phyloP scores from a whole-genome alignment of 2,113 vertebrate species.

The Campylorhamphus procurvoides region DNA sequence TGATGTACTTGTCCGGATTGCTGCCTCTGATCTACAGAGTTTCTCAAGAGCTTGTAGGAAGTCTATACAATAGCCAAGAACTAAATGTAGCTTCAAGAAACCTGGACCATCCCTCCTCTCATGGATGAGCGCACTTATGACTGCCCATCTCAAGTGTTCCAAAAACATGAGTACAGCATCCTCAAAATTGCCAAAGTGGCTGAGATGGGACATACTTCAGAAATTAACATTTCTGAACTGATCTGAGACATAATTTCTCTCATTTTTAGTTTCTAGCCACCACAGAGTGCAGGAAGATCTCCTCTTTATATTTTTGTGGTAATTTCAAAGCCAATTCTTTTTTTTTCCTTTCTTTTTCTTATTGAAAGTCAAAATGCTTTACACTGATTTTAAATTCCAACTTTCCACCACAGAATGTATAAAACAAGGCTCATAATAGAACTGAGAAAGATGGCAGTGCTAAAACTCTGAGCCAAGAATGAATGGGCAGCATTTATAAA shows the following conservation, averaged over 20 bases:
- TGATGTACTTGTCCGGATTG: background rate
- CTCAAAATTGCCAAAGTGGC: background rate
- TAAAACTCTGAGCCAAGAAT: too few species aligned
- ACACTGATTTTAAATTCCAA: too few species aligned
- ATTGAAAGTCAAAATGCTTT: too few species aligned
- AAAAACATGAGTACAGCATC: background rate
- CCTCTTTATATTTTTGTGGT: too few species aligned
- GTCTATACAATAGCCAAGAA: background rate
- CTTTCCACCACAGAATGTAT: too few species aligned
- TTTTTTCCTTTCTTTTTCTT: too few species aligned
- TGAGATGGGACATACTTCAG: background rate
- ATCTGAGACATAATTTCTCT: background rate
- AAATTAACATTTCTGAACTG: background rate
- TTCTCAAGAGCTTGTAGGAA: background rate
- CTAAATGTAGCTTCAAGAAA: background rate
- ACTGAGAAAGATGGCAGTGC: too few species aligned
- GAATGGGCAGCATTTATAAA: too few species aligned
- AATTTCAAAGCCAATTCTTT: too few species aligned
- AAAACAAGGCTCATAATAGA: too few species aligned
- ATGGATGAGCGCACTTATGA: background rate
- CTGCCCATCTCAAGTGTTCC: background rate
- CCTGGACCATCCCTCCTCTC: background rate
- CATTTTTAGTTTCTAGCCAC: background rate
- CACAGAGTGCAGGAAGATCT: background rate
- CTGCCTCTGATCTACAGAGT: background rate